Evolutionary conservation across 2,113 vertebrate genomes (phyloP).

Genomic region (Petrocephalus zakoni): DNA sequence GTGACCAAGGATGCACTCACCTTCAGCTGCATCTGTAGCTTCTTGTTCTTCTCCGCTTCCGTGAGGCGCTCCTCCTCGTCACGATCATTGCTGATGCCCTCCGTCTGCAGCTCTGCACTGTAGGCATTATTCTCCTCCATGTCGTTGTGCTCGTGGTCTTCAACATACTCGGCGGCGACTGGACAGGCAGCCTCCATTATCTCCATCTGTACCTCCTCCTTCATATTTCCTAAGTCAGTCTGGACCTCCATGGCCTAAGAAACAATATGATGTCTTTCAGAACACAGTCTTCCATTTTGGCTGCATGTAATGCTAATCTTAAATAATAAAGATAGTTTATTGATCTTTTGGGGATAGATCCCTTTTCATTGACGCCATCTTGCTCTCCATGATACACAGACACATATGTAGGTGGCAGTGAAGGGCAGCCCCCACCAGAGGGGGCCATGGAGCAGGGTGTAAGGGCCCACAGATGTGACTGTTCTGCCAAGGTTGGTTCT

Average conservation of each 20-base stretch:
- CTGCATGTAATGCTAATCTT: neutral
- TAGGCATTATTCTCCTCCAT: constrained; percentile 69
- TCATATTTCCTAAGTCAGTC: constrained; percentile 78
- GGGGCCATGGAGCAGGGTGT: neutral
- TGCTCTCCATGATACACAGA: too few relatives aligned
- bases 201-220: constrained; percentile 77
- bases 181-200: constrained; percentile 37
- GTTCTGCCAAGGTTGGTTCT: neutral
- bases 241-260: constrained; percentile 72
- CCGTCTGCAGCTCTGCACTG: constrained; percentile 82
- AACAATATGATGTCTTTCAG: neutral
- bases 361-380: neutral
- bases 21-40: constrained; percentile 79
- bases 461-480: neutral
- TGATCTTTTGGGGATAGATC: neutral
- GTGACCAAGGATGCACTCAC: constrained; percentile 53
- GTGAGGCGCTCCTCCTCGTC: constrained; percentile 82
- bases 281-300: neutral
- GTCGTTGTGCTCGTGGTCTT: constrained; percentile 63
- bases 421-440: neutral
- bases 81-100: constrained; percentile 73
- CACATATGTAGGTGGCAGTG: neutral
- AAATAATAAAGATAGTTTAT: neutral
- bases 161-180: constrained; percentile 57
- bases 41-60: constrained; percentile 86